A percentile compares a stretch with the other conserved stretches of the same genome.
Conservation (phyloP, 2,797 vertebrate species). For the Acanthis flammea region DNA sequence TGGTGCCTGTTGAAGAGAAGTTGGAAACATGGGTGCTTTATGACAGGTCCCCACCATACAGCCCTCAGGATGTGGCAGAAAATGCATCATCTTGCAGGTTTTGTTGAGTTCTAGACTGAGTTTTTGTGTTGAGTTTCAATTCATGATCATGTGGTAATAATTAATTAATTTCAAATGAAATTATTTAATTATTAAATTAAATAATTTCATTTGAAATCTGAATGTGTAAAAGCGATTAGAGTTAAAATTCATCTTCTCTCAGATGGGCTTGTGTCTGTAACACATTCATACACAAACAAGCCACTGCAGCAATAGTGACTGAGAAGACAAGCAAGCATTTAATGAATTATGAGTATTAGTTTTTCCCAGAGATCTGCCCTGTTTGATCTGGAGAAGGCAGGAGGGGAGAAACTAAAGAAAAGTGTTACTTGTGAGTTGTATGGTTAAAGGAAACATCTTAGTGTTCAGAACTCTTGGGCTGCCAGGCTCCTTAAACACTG, state of each 20-base stretch:
- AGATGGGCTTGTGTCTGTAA: not conserved
- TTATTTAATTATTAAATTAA: too few species aligned
- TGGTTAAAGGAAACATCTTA: not conserved
- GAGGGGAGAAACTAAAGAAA: not conserved
- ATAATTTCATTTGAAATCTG: not conserved
- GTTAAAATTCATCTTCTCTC: not conserved
- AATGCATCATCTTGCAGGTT: not conserved
- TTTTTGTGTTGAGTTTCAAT: not conserved
- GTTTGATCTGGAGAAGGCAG: not conserved
- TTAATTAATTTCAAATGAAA: too few species aligned
- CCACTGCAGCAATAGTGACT: not conserved
- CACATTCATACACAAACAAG: not conserved
- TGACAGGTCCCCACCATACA: rapidly evolving
- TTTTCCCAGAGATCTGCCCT: not conserved
- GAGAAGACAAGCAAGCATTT: not conserved
- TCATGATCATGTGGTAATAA: not conserved
- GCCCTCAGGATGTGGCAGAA: not conserved
- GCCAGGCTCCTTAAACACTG: not conserved
- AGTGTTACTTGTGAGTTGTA: not conserved
- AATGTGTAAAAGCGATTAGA: not conserved
- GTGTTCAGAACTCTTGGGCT: not conserved
- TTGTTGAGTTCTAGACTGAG: not conserved
- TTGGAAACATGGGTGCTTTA: not conserved
- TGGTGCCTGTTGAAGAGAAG: not conserved
- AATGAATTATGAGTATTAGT: not conserved